Evolutionary conservation across 2,113 vertebrate species (phyloP).

Genomic region (Anhinga anhinga): DNA sequence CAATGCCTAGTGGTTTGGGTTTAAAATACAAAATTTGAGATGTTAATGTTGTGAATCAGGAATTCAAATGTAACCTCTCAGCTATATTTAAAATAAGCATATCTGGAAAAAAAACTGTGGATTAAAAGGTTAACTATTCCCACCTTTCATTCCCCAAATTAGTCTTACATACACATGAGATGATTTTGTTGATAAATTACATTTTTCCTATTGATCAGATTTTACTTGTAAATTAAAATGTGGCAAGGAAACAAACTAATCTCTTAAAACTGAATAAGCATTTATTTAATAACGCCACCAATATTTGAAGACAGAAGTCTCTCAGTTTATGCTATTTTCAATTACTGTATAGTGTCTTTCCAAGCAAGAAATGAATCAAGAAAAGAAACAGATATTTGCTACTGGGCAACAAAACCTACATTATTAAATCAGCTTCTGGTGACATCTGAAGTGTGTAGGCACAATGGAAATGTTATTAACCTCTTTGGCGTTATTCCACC

Average conservation of each 20-base stretch:
- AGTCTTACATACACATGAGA: neutral
- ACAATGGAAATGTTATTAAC: constrained; percentile 35
- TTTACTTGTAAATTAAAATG: too few relatives aligned
- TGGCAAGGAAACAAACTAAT: too few relatives aligned
- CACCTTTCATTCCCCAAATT: neutral
- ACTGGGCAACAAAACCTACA: neutral
- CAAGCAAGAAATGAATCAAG: neutral
- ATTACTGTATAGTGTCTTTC: neutral
- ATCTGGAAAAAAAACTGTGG: neutral
- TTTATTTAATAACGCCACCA: neutral
- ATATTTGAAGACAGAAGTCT: neutral
- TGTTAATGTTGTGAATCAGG: neutral
- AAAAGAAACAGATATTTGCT: neutral
- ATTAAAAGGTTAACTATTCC: neutral
- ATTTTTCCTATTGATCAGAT: neutral
- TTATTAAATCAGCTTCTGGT: neutral
- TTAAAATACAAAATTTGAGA: neutral
- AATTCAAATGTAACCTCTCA: neutral
- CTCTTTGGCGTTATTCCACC: neutral
- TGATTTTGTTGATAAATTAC: neutral
- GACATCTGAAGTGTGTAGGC: neutral
- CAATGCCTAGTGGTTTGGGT: neutral
- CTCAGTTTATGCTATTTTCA: neutral
- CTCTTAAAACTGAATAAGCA: neutral
- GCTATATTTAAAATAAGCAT: neutral